Conservation (phyloP, 2,888 invertebrate species). For the Camptogramma bilineatum region DNA sequence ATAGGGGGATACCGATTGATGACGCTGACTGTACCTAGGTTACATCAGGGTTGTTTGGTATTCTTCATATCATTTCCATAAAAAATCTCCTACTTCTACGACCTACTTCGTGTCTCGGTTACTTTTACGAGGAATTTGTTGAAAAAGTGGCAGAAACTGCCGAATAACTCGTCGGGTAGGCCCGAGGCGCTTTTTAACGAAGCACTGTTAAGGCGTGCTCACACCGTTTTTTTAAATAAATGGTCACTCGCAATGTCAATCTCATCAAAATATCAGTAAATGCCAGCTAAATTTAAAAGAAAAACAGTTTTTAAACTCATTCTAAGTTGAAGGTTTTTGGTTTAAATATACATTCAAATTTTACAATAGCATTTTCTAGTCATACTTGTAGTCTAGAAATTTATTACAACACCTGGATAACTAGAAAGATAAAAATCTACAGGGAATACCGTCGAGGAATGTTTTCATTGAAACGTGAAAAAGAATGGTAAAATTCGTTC, state of each 20-base stretch:
- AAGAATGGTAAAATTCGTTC: not conserved
- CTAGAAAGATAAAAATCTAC: not conserved
- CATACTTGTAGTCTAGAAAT: not conserved
- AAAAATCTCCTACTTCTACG: constrained; percentile 27
- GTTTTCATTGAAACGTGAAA: not conserved
- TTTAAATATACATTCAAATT: too few relatives aligned
- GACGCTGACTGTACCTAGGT: too few relatives aligned
- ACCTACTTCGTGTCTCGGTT: constrained; percentile 34
- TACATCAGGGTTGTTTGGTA: constrained; percentile 1
- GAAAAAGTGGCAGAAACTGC: constrained; percentile 60
- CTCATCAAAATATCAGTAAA: too few relatives aligned
- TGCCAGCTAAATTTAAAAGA: too few relatives aligned
- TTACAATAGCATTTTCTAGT: not conserved
- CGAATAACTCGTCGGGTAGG: constrained; percentile 52
- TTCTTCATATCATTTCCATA: constrained; percentile 22
- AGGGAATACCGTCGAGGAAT: not conserved
- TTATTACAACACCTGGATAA: not conserved
- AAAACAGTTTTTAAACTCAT: too few relatives aligned
- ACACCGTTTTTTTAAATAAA: constrained; percentile 21
- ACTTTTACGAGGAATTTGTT: constrained; percentile 53
- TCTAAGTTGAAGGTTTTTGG: too few relatives aligned
- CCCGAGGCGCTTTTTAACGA: constrained; percentile 64
- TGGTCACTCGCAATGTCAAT: not conserved
- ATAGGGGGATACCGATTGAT: too few relatives aligned
- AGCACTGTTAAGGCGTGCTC: constrained; percentile 38